phyloP scores from a whole-genome alignment of 2,888 invertebrate genomes.

The Psococerastis gibbosa region DNA sequence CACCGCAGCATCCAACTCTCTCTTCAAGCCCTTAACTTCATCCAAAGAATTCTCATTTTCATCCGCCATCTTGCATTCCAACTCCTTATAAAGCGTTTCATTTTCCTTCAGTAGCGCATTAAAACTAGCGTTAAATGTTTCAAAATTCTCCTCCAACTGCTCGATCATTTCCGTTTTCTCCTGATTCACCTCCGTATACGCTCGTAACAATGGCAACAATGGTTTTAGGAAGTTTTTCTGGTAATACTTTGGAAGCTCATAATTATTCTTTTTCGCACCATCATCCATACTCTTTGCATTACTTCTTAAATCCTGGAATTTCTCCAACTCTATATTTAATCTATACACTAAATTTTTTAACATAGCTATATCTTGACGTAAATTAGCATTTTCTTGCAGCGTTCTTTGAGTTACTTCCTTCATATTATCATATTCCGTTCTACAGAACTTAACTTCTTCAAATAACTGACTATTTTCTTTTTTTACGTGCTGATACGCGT shows the following conservation, averaged over 20 bases:
- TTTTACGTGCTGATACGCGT: conserved; percentile 7
- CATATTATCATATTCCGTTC: not conserved
- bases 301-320: not conserved
- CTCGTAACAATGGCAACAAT: conserved; percentile 1
- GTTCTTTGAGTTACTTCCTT: not conserved
- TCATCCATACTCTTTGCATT: not conserved
- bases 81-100: conserved; percentile 4
- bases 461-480: conserved; percentile 7
- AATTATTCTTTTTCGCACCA: not conserved
- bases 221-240: conserved; percentile 7
- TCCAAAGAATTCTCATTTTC: not conserved
- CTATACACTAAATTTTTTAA: conserved; percentile 8
- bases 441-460: not conserved
- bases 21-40: conserved; percentile 1
- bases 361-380: not conserved
- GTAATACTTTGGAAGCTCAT: not conserved
- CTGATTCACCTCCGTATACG: not conserved
- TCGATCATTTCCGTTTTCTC: conserved; percentile 7
- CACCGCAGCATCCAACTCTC: not conserved
- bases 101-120: conserved; percentile 6
- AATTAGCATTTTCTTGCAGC: not conserved
- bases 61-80: not conserved
- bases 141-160: conserved; percentile 3
- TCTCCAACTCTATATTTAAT: conserved; percentile 3
- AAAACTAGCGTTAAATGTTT: not conserved